phyloP scores from a whole-genome alignment of 2,888 invertebrate genomes.

The Campoplex nolae region DNA sequence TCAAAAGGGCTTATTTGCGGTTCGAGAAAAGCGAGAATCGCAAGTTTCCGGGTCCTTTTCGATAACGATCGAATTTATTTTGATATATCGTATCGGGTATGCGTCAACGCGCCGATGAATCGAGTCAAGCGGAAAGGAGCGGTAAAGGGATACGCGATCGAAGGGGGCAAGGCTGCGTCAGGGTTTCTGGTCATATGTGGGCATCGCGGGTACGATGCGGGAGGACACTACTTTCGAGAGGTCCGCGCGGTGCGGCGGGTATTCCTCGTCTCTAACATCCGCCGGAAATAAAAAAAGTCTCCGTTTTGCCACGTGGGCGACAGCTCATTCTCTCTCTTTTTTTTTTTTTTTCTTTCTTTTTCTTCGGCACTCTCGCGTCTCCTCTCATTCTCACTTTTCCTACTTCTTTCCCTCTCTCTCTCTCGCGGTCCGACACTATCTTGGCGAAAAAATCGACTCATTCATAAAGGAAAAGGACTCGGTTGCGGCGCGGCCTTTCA shows the following conservation, averaged over 20 bases:
- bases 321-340: slow-evolving; percentile 36
- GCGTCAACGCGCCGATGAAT: slow-evolving; percentile 19
- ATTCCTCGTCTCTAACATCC: slow-evolving; percentile 62
- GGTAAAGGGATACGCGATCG: slow-evolving; percentile 33
- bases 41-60: neutral
- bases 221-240: slow-evolving; percentile 40
- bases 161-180: slow-evolving; percentile 15
- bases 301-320: slow-evolving; percentile 60
- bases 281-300: slow-evolving; percentile 76
- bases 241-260: neutral
- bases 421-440: neutral
- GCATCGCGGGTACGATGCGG: slow-evolving; percentile 38
- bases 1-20: neutral
- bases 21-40: neutral
- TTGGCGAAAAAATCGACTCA: slow-evolving; percentile 1
- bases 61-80: slow-evolving; percentile 12
- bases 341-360: neutral
- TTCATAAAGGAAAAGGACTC: slow-evolving; percentile 8
- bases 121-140: slow-evolving; percentile 57
- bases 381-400: neutral
- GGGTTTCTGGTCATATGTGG: slow-evolving; percentile 37
- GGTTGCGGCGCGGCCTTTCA: neutral
- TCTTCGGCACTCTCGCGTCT: neutral
- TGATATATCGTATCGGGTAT: slow-evolving; percentile 43
- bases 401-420: neutral